Percentiles rank a stretch among this genome's conserved stretches.
Conservation (phyloP, 2,797 vertebrate species). For the Typhlichthys subterraneus region DNA sequence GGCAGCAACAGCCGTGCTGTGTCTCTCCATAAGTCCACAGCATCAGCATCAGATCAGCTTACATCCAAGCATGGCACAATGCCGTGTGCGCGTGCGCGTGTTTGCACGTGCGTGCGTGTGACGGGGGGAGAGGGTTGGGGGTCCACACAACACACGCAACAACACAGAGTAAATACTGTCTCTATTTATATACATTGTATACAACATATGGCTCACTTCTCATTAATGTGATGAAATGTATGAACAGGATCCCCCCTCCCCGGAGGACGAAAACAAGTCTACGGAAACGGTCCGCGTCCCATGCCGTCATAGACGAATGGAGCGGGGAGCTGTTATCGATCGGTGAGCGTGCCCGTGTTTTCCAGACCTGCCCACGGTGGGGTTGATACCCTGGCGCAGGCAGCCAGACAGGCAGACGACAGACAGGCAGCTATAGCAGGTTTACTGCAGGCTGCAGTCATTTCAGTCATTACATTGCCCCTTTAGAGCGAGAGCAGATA, state of each 20-base stretch:
- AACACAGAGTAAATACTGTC: slow-evolving; percentile 27
- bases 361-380: slow-evolving; percentile 31
- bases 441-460: slow-evolving; percentile 24
- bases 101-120: too few relatives aligned
- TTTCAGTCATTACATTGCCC: slow-evolving; percentile 49
- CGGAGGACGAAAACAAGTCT: slow-evolving; percentile 41
- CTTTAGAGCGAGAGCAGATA: slow-evolving; percentile 28
- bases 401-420: slow-evolving; percentile 34
- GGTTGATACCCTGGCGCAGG: slow-evolving; percentile 9
- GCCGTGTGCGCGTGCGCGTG: slow-evolving; percentile 27
- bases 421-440: slow-evolving; percentile 45
- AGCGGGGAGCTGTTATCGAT: slow-evolving; percentile 51
- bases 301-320: slow-evolving; percentile 39
- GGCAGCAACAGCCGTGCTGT: slow-evolving; percentile 46
- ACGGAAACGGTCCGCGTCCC: slow-evolving; percentile 23
- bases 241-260: slow-evolving; percentile 13
- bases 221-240: slow-evolving; percentile 57
- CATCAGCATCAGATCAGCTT: slow-evolving; percentile 76
- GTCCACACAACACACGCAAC: slow-evolving; percentile 35
- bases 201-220: slow-evolving; percentile 59
- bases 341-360: slow-evolving; percentile 28
- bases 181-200: too few relatives aligned
- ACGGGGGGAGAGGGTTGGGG: too few relatives aligned
- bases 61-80: slow-evolving; percentile 61
- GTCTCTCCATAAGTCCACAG: slow-evolving; percentile 57